These are phyloP conservation scores for Streptopelia turtur DNA, from an alignment of 2,797 vertebrate genomes.

Conservation along the genomic window DNA sequence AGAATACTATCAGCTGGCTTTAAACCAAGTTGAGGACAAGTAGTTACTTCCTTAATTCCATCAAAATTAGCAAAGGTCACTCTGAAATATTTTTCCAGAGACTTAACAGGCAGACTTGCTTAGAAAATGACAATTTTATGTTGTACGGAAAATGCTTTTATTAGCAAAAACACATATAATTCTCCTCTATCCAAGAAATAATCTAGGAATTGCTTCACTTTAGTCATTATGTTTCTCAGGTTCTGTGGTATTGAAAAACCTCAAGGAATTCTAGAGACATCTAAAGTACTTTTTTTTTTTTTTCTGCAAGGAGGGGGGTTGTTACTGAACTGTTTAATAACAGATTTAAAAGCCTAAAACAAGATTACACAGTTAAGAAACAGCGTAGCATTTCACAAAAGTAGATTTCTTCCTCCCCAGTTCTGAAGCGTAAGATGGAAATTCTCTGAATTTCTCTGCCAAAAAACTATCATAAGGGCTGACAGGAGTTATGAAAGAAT, in stretches of 20 bases:
- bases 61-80: background rate
- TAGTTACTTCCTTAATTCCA: background rate
- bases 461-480: background rate
- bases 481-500: conserved; percentile 29
- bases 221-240: background rate
- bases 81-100: background rate
- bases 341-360: background rate
- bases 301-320: background rate
- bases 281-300: background rate
- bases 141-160: background rate
- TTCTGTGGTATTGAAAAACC: background rate
- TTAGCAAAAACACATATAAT: background rate
- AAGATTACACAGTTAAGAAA: background rate
- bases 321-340: background rate
- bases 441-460: conserved; percentile 1
- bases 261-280: conserved; percentile 1
- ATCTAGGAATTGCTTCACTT: conserved; percentile 27
- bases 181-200: background rate
- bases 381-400: background rate
- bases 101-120: background rate
- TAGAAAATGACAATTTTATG: background rate
- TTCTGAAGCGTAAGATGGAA: background rate
- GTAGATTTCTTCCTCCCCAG: background rate
- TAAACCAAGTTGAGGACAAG: background rate
- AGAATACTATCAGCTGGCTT: background rate